Conservation (phyloP, 2,113 vertebrate species). For the Microtus pennsylvanicus region DNA sequence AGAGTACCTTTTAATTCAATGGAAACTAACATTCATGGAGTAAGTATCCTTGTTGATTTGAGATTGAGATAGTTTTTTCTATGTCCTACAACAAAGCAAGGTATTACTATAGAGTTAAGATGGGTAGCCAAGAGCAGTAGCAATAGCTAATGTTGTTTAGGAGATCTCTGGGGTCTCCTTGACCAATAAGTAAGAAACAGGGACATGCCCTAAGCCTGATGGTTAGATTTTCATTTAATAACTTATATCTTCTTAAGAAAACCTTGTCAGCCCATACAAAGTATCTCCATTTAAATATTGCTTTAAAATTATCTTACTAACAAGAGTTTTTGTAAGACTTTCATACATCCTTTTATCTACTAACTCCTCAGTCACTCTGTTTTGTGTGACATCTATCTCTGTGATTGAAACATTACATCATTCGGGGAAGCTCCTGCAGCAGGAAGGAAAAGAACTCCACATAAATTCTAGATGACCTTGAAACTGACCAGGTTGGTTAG, state of each 20-base stretch:
- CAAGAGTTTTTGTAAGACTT: background rate
- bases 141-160: background rate
- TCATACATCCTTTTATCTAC: background rate
- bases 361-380: background rate
- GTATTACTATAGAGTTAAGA: background rate
- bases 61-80: background rate
- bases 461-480: background rate
- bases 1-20: background rate
- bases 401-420: background rate
- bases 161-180: background rate
- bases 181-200: background rate
- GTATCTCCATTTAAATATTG: background rate
- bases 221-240: background rate
- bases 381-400: background rate
- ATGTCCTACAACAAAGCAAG: background rate
- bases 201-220: background rate
- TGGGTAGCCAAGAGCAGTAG: too few relatives aligned
- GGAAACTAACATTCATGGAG: background rate
- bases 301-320: background rate
- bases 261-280: background rate
- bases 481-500: background rate
- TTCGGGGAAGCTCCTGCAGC: background rate
- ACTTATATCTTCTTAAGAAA: background rate
- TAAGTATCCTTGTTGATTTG: background rate
- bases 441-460: background rate